These are phyloP conservation scores for Eupristina koningsbergeri DNA, from an alignment of 1,140 invertebrate genomes.

Conservation along the genomic window DNA sequence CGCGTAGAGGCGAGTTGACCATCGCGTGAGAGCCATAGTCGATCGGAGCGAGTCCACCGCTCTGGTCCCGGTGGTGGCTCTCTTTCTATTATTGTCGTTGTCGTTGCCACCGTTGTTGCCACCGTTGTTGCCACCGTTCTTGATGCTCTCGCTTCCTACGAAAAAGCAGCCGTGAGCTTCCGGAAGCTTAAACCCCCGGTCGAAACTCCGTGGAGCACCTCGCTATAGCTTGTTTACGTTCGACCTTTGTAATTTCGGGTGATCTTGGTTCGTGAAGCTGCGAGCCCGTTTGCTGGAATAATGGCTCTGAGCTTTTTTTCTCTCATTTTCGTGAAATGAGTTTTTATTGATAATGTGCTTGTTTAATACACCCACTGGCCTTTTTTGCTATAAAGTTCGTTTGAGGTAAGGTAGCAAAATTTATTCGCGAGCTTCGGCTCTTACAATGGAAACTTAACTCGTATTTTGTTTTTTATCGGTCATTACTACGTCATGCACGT, in stretches of 20 bases:
- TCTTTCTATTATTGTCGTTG: too few species aligned
- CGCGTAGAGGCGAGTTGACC: slow-evolving; percentile 18
- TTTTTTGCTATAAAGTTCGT: neutral
- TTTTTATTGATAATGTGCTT: neutral
- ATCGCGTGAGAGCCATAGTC: neutral
- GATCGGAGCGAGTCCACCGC: neutral
- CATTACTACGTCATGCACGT: neutral
- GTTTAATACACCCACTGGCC: neutral
- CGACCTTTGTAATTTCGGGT: too few species aligned
- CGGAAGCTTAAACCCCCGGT: too few species aligned
- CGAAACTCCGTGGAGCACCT: too few species aligned
- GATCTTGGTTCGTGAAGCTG: too few species aligned
- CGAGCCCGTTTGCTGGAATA: neutral
- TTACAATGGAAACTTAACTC: neutral
- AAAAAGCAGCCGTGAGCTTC: too few species aligned
- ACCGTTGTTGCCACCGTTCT: too few species aligned
- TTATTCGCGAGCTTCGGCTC: neutral
- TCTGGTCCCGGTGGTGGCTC: slow-evolving; percentile 8
- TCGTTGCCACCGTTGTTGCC: neutral
- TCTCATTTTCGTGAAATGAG: neutral
- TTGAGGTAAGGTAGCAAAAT: neutral
- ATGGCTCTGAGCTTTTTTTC: neutral
- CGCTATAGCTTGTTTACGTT: too few species aligned
- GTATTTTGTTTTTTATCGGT: neutral
- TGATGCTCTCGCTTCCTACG: too few species aligned